These are phyloP conservation scores for Sylvicola cinctus DNA, from an alignment of 2,888 invertebrate species.

Conservation along the genomic window DNA sequence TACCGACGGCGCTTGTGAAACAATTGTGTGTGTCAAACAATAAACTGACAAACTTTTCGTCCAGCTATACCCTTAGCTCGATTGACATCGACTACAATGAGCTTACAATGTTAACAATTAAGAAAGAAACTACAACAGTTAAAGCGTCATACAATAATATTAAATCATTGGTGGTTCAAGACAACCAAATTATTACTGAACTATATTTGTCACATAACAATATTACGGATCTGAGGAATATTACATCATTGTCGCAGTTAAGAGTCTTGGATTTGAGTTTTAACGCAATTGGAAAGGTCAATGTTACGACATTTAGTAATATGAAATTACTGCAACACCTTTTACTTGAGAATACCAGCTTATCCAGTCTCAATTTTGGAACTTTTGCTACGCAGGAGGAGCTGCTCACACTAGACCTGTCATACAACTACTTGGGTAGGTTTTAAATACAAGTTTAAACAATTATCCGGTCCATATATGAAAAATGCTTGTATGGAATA, in stretches of 20 bases:
- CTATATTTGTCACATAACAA: slow-evolving; percentile 16
- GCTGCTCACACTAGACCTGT: slow-evolving; percentile 25
- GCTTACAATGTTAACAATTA: slow-evolving; percentile 15
- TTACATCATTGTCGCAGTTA: slow-evolving; percentile 16
- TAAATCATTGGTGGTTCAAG: slow-evolving; percentile 12
- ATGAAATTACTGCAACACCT: slow-evolving; percentile 17
- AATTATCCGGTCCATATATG: too few species aligned
- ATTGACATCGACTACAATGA: slow-evolving; percentile 18
- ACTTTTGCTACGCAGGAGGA: slow-evolving; percentile 23
- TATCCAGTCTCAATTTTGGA: slow-evolving; percentile 17
- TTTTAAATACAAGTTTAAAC: too few species aligned
- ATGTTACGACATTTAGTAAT: slow-evolving; percentile 19
- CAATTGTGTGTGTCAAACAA: slow-evolving; percentile 20
- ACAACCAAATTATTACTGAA: slow-evolving; percentile 15
- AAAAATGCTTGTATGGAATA: too few species aligned
- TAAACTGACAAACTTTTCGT: slow-evolving; percentile 14
- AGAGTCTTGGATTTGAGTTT: slow-evolving; percentile 18
- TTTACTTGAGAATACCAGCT: slow-evolving; percentile 15
- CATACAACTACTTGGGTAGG: slow-evolving; percentile 27
- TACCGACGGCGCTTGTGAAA: slow-evolving; percentile 17
- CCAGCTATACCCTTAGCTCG: slow-evolving; percentile 16
- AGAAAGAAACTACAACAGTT: slow-evolving; percentile 17
- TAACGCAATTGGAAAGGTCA: slow-evolving; percentile 19
- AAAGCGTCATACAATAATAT: slow-evolving; percentile 20
- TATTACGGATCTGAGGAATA: slow-evolving; percentile 15